Base-by-base conservation (phyloP, 2,888 invertebrate species). In the Noctuana brunneofusca region DNA sequence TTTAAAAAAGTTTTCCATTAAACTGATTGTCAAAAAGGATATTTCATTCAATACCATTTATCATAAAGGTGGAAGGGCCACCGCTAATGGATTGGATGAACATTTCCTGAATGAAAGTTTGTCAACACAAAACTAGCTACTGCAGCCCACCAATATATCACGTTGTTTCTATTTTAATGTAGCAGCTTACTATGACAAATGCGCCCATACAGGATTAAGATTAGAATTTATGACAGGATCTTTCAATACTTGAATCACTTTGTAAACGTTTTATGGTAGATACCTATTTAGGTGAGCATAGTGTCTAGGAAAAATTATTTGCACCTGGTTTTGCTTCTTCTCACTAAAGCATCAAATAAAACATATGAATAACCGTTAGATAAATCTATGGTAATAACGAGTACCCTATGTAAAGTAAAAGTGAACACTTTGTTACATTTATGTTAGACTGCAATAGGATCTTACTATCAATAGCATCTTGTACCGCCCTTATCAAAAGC, bases 41-140 rank as follows among this genome's bases (percentile, higher is more conserved):
- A 30, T 55, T 18, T 49, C 55, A 27, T 24, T 49, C 55, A 38
- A 55, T 49, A 14, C 38, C 49, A 62, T 62, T 54, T 55, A 62
- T 62, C 49, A 55, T 41, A 49, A 27, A 62, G 54, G 60, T 35
- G 30, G 38, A 55, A 41, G 53, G 50, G 41, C 35, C 60, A 54
- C 54, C 62, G 62, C 50, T 50, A 63, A 63, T 63, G 55, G 62
- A 63, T 63, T 63, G 62, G 49, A 55, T 63, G 62, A 63, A 38
- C 62, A 56, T 50, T 63, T 63, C 62, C 62, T 63, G 56, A 63
- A 63, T 63, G 62, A 63, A 63, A 63, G 62, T 63, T 63, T 63
- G 55, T 63, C 62, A 63, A 63, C 62, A 50, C 22, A 27, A 20
- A 55, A 63, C 62, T 38, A 30, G 62, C 62, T 56, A 62, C 62